Evolutionary conservation across 2,888 invertebrate species (phyloP).

Genomic region (Dryobota labecula): DNA sequence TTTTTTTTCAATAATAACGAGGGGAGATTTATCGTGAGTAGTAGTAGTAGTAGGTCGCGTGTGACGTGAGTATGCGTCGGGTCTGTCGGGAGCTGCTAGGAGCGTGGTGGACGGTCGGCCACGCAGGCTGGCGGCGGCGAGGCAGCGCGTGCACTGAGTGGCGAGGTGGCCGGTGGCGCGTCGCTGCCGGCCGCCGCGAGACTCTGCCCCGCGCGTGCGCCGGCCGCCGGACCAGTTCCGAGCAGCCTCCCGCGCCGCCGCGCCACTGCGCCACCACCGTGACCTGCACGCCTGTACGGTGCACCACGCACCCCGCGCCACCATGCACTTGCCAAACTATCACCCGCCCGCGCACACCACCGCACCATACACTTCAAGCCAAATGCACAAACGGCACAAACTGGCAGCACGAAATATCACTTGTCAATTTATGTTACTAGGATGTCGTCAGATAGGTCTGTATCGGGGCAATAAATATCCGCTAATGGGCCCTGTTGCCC

Average conservation of each 20-base stretch:
- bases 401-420: slow-evolving; percentile 51
- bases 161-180: slow-evolving; percentile 77
- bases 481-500: slow-evolving; percentile 60
- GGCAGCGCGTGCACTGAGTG: slow-evolving; percentile 88
- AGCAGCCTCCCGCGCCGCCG: slow-evolving; percentile 78
- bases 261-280: slow-evolving; percentile 54
- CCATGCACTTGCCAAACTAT: slow-evolving; percentile 57
- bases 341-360: slow-evolving; percentile 33
- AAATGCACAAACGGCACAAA: slow-evolving; percentile 28
- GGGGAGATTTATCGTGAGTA: slow-evolving; percentile 57
- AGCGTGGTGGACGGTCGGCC: slow-evolving; percentile 71
- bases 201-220: slow-evolving; percentile 86
- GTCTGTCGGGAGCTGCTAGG: slow-evolving; percentile 70
- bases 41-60: slow-evolving; percentile 64
- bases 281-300: slow-evolving; percentile 32
- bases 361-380: slow-evolving; percentile 18
- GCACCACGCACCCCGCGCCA: slow-evolving; percentile 42
- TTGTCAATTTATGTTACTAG: slow-evolving; percentile 59
- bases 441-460: slow-evolving; percentile 58
- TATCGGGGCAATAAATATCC: slow-evolving; percentile 64
- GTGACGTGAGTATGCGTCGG: slow-evolving; percentile 65
- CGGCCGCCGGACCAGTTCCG: slow-evolving; percentile 87
- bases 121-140: slow-evolving; percentile 84
- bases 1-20: slow-evolving; percentile 58
- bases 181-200: slow-evolving; percentile 76